A percentile compares a stretch with the other conserved stretches of the same genome.
These are phyloP conservation scores for Hyaena hyaena DNA, from an alignment of 2,113 vertebrate genomes.

Conservation along the genomic window DNA sequence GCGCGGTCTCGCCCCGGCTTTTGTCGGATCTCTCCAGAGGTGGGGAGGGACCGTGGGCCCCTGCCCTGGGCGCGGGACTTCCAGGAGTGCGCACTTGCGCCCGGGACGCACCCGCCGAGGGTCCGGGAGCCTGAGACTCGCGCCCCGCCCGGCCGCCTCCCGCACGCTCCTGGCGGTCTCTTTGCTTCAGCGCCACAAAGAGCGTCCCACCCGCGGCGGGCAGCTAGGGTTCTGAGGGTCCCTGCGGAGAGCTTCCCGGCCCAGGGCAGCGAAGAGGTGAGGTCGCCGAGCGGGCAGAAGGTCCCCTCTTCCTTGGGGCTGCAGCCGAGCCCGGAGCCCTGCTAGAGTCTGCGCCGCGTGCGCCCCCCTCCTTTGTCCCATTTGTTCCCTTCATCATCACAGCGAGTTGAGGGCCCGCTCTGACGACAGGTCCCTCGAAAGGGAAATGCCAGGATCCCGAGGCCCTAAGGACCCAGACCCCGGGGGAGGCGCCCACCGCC, in stretches of 20 bases:
- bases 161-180: neutral
- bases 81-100: neutral
- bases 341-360: neutral
- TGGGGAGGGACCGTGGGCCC: neutral
- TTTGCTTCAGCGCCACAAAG: neutral
- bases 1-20: neutral
- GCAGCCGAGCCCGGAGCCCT: neutral
- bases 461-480: neutral
- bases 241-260: neutral
- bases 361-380: slow-evolving; percentile 66
- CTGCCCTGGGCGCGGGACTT: neutral
- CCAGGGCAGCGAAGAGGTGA: neutral
- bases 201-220: neutral
- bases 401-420: neutral
- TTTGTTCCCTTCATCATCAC: neutral
- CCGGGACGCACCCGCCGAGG: neutral
- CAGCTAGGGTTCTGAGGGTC: neutral
- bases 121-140: neutral
- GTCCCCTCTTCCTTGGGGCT: neutral
- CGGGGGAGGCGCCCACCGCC: neutral
- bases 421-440: neutral
- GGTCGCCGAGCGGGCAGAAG: neutral
- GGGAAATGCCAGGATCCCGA: neutral
- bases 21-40: neutral
- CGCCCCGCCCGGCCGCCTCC: neutral